Percentiles rank a stretch among this genome's conserved stretches.
These are phyloP conservation scores for Drosophila conformis DNA, from an alignment of 2,888 invertebrate species.

Conservation along the genomic window DNA sequence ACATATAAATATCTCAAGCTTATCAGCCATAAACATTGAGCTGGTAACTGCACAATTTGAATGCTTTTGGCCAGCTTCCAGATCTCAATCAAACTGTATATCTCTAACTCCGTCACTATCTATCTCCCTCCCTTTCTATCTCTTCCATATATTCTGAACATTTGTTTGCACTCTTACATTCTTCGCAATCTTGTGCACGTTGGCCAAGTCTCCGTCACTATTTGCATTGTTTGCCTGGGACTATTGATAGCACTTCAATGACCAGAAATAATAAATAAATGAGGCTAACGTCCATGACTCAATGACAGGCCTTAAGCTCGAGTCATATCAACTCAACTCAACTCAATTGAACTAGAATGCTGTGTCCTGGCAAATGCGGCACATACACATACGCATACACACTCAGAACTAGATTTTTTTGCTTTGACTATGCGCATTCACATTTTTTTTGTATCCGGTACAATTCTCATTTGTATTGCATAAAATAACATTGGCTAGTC, in stretches of 20 bases:
- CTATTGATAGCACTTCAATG: constrained; percentile 76
- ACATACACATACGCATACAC: neutral
- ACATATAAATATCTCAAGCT: constrained; percentile 8
- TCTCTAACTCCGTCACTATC: neutral
- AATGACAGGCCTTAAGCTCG: constrained; percentile 25
- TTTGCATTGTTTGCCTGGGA: constrained; percentile 60
- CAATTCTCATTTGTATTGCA: constrained; percentile 52
- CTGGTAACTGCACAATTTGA: constrained; percentile 19
- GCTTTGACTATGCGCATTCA: constrained; percentile 23
- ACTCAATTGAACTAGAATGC: neutral
- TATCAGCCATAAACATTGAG: constrained; percentile 6
- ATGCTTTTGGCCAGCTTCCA: constrained; percentile 8
- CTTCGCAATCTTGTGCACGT: neutral
- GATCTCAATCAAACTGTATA: neutral
- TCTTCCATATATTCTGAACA: neutral
- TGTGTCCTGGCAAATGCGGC: constrained; percentile 1
- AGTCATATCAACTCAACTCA: neutral
- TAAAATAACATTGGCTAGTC: constrained; percentile 42
- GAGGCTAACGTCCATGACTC: constrained; percentile 71
- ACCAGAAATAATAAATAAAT: constrained; percentile 75
- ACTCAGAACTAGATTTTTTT: constrained; percentile 14
- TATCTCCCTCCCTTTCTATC: neutral
- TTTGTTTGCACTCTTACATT: constrained; percentile 6
- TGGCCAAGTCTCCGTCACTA: constrained; percentile 4
- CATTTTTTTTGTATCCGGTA: constrained; percentile 17